Percentiles rank a stretch among this genome's conserved stretches.
Evolutionary conservation across 2,113 vertebrate genomes (phyloP).

Genomic region (Notarius quadriscutis): DNA sequence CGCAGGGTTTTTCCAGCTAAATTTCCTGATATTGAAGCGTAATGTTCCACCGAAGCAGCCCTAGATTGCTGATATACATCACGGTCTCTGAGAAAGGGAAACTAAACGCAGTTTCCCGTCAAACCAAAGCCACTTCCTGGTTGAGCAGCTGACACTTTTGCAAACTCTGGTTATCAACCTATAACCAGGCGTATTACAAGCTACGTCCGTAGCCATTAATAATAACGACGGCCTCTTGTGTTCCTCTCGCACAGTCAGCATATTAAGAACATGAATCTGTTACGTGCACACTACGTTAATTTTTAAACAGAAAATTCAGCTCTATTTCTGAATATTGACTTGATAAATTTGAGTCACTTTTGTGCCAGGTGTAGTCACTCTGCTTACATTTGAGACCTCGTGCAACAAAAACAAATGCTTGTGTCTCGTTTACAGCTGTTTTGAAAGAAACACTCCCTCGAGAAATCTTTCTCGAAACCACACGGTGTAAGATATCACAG

Average conservation of each 20-base stretch:
- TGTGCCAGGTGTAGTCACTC: not conserved
- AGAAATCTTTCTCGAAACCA: not conserved
- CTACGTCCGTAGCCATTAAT: not conserved
- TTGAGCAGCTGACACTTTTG: constrained; percentile 39
- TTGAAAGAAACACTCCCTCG: not conserved
- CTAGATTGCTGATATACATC: constrained; percentile 20
- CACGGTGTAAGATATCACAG: constrained; percentile 18
- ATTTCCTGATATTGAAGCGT: constrained; percentile 22
- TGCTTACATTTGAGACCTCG: not conserved
- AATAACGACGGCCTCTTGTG: not conserved
- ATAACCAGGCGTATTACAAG: constrained; percentile 25
- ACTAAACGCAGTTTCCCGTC: constrained; percentile 64
- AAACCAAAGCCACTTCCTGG: constrained; percentile 66
- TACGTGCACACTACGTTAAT: not conserved
- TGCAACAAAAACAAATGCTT: not conserved
- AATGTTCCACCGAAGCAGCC: constrained; percentile 43
- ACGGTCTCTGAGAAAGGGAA: constrained; percentile 60
- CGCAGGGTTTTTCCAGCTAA: constrained; percentile 14
- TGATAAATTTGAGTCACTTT: not conserved
- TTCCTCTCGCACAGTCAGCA: too few relatives aligned
- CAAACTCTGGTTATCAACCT: constrained; percentile 34
- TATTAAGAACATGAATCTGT: not conserved
- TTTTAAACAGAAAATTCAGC: not conserved
- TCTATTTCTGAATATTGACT: not conserved
- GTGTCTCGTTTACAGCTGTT: not conserved